Evolutionary conservation across 1,140 invertebrate species (phyloP), one percentile per base, ranked within the genome.

Genomic region (Pseudomyrmex dendroicus): DNA sequence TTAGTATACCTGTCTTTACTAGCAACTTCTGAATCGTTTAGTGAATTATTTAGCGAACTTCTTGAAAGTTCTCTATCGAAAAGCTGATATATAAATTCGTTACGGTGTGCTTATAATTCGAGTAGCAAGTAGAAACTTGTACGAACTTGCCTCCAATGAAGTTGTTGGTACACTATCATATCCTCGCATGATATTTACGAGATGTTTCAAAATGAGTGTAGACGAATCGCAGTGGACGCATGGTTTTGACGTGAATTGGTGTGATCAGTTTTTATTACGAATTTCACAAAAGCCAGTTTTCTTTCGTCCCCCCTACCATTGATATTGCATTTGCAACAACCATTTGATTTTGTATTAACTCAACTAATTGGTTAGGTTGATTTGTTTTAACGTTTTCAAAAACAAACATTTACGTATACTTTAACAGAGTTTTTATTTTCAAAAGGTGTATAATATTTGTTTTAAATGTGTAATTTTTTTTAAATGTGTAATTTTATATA

Each of bases 221-320:
- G 90, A 90, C 86, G 86, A 88, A 86, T 86, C 85, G 62, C 56
- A 89, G 87, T 90, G 86, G 86, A 91, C 87, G 93, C 93, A 94
- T 94, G 93, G 90, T 91, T 92, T 93, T 91, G 86, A 91, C 80
- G 76, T 84, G 73, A 73, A 86, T 91, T 90, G 84, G 77, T 91
- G 88, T 90, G 83, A 86, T 61, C 62, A 62, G 73, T 86, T 84
- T 88, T 90, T 78, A 83, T 63, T 83, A 85, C 85, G 61, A 83
- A 84, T 86, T 72, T 86, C 56, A 73, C 61, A 73, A 76, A 72
- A 90, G 59, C 48, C 44, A 84, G 44, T 84, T 62, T 35, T 83
- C 57, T 59, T 84, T 80, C 62, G 15, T 50, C 57, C 66, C 12
- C 59, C 57, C 63, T 80, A 59, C 15, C 22, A 15, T 87, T 87